Evolutionary conservation across 53 echinoderm and acorn worm genomes (phyloP), one percentile per base, ranked within the genome.

Genomic region (Echinarachnius parma): DNA sequence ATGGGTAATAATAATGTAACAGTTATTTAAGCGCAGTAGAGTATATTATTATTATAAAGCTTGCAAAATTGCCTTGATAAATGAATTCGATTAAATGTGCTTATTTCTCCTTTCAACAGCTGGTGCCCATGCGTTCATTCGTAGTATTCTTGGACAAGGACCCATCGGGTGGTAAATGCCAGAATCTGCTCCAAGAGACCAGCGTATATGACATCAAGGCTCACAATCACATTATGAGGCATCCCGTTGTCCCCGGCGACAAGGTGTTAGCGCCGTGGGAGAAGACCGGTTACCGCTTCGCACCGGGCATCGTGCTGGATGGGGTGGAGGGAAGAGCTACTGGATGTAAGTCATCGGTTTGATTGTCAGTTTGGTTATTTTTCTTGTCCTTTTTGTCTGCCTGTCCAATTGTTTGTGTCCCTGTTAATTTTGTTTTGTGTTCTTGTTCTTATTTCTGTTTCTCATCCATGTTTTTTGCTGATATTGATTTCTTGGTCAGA

Each of bases 321-420:
- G 98, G 98, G 3, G 80, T 92, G 1, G 91, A 92, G 75, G 91
- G 98, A 15, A 62, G 98, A 15, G 82, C 88, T 16, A 85, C 89
- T 9, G 92, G 98, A 37, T 86, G 91, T 98, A 77, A 98, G 98
- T 87, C 36, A 33, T n/a, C n/a, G n/a, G n/a, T n/a, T n/a, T n/a
- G n/a, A n/a, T n/a, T n/a, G n/a, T n/a, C n/a, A n/a, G n/a, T n/a
- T n/a, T n/a, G n/a, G n/a, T n/a, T n/a, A n/a, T n/a, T n/a, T n/a
- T n/a, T n/a, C n/a, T n/a, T n/a, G n/a, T n/a, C n/a, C n/a, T n/a
- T n/a, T n/a, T n/a, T n/a, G n/a, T n/a, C n/a, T n/a, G n/a, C n/a
- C n/a, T n/a, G n/a, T n/a, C n/a, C n/a, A n/a, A n/a, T n/a, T n/a
- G n/a, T n/a, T n/a, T n/a, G n/a, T n/a, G n/a, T n/a, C n/a, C n/a